Evolutionary conservation across 2,888 invertebrate species (phyloP).

Genomic region (Crematogaster levior): DNA sequence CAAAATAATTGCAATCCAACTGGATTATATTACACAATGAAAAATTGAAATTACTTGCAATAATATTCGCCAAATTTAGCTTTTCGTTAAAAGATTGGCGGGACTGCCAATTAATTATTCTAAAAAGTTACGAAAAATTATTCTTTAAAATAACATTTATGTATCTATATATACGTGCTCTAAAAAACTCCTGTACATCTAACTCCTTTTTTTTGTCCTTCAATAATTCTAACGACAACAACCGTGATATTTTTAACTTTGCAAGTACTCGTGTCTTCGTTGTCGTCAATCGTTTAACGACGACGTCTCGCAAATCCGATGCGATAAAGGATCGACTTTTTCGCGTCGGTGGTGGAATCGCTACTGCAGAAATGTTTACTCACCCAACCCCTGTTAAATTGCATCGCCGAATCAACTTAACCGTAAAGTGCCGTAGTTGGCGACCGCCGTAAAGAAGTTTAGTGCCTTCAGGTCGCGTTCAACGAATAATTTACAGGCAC

Average conservation of each 20-base stretch:
- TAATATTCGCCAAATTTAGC: not conserved
- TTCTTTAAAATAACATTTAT: not conserved
- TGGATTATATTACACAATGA: not conserved
- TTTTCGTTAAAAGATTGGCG: not conserved
- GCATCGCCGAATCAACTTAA: constrained; percentile 43
- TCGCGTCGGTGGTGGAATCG: constrained; percentile 2
- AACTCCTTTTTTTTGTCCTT: too few relatives aligned
- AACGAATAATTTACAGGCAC: constrained; percentile 42
- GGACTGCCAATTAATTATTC: not conserved
- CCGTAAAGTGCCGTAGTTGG: constrained; percentile 37
- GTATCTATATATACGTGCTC: too few relatives aligned
- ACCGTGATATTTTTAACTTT: constrained; percentile 10
- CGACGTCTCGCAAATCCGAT: constrained; percentile 31
- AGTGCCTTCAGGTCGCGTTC: constrained; percentile 36
- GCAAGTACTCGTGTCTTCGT: not conserved
- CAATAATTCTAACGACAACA: not conserved
- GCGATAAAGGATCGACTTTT: constrained; percentile 34
- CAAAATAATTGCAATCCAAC: not conserved
- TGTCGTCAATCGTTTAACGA: constrained; percentile 24
- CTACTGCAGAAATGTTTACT: constrained; percentile 35
- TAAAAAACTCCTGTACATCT: not conserved
- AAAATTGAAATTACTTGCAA: not conserved
- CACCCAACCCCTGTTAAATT: constrained; percentile 30
- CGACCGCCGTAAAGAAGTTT: constrained; percentile 45
- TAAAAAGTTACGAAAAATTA: not conserved